Evolutionary conservation across 2,797 vertebrate species (phyloP), one percentile per base, ranked within the genome.

Genomic region (Peromyscus eremicus): DNA sequence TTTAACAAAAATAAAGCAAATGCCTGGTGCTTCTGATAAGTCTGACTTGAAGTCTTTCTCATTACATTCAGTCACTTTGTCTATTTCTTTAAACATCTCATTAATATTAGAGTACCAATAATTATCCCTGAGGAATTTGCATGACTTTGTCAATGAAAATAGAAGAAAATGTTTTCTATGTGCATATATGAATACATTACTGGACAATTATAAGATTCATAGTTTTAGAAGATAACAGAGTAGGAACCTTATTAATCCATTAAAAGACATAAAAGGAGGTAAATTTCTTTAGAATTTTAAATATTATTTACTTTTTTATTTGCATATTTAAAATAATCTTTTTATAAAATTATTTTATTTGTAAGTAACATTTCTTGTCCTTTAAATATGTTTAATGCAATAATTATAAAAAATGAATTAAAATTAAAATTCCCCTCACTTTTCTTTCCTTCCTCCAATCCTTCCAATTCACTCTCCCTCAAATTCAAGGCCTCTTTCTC

Each of bases 1-100:
- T 88, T 96, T 71, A 55, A 89, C 82, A 73, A 93, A 89, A 92
- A 21, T 84, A 17, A 46, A 77, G 66, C 6, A 71, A 75, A 64
- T 89, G 10, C 0, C 0, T 49, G 14, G 66, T 55, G 0, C 1
- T 55, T 34, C 43, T 68, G 60, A 77, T 13, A 91, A 73, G 6
- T 4, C 7, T 81, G 0, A 5, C 5, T 62, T 73, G 9, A 89
- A 7, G 21, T 14, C 2, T 62, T 85, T 52, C 46, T 75, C 62
- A 89, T 27, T 80, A 93, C 3, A 16, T 86, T 71, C 68, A 73
- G 19, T 52, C 86, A 37, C 14, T 77, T 91, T 23, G 16, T 62
- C 2, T 71, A 27, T 52, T 81, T 84, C 25, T 40, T 37, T 60
- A 4, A 34, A 43, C 1, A 71, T 91, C 0, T n/a, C 10, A 5